Percentiles rank a stretch among this genome's conserved stretches.
Evolutionary conservation across 2,113 vertebrate genomes (phyloP).

Genomic region (Tiliqua scincoides): DNA sequence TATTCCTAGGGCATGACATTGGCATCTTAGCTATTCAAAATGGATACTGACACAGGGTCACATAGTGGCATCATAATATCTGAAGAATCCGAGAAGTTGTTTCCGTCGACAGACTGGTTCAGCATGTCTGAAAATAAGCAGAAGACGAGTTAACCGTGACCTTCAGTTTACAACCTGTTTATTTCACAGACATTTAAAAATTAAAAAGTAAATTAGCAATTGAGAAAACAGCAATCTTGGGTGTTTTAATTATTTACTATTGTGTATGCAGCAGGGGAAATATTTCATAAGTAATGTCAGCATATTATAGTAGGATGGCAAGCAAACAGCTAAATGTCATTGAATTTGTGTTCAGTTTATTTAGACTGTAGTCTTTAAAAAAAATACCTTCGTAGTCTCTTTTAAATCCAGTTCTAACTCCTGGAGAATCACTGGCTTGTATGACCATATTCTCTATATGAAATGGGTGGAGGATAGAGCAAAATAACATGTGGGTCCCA

Average conservation of each 20-base stretch:
- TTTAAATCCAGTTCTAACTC: not conserved
- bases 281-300: conserved; percentile 20
- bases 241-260: conserved; percentile 29
- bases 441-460: not conserved
- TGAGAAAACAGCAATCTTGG: conserved; percentile 13
- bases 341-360: not conserved
- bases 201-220: conserved; percentile 10
- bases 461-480: too few species aligned
- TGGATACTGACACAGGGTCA: not conserved
- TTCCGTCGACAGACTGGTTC: not conserved
- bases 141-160: conserved; percentile 3
- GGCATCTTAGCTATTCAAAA: not conserved
- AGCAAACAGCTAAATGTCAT: conserved; percentile 5
- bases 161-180: conserved; percentile 26
- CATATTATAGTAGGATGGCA: conserved; percentile 23
- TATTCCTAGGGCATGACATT: not conserved
- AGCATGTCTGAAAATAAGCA: not conserved
- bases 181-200: conserved; percentile 41
- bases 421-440: not conserved
- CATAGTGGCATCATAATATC: not conserved
- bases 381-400: not conserved
- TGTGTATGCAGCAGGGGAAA: not conserved
- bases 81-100: not conserved
- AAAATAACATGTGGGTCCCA: too few species aligned
- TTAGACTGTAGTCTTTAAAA: not conserved